phyloP scores from a whole-genome alignment of 2,113 vertebrate genomes.

The Myrmophylax atrothorax region DNA sequence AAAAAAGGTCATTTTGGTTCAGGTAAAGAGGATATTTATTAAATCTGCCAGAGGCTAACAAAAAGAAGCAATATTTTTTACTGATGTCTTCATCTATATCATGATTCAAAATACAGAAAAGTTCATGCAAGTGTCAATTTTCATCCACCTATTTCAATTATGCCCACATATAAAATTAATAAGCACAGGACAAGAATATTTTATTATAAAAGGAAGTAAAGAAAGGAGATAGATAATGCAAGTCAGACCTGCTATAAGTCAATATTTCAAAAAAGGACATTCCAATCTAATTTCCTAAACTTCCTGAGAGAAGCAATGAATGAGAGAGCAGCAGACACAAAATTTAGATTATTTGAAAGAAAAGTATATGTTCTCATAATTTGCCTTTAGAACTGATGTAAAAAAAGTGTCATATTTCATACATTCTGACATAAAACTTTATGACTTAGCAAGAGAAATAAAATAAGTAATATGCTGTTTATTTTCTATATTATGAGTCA shows the following conservation, averaged over 20 bases:
- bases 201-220: constrained; percentile 24
- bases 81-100: not conserved
- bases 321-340: not conserved
- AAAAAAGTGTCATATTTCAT: not conserved
- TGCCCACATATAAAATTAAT: constrained; percentile 31
- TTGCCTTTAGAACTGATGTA: not conserved
- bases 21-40: not conserved
- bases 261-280: not conserved
- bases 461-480: not conserved
- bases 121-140: not conserved
- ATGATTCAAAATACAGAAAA: not conserved
- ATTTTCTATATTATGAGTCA: not conserved
- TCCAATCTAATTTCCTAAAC: not conserved
- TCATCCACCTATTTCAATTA: constrained; percentile 15
- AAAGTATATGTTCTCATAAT: not conserved
- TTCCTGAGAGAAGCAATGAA: not conserved
- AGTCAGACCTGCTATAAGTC: not conserved
- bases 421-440: not conserved
- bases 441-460: not conserved
- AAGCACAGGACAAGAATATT: not conserved
- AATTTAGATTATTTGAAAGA: not conserved
- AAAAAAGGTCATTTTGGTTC: not conserved
- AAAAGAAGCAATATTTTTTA: not conserved
- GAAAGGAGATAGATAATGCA: not conserved
- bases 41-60: not conserved